Percentiles rank a stretch among this genome's conserved stretches.
These are phyloP conservation scores for Pangasianodon hypophthalmus DNA, from an alignment of 2,113 vertebrate species.

Conservation along the genomic window DNA sequence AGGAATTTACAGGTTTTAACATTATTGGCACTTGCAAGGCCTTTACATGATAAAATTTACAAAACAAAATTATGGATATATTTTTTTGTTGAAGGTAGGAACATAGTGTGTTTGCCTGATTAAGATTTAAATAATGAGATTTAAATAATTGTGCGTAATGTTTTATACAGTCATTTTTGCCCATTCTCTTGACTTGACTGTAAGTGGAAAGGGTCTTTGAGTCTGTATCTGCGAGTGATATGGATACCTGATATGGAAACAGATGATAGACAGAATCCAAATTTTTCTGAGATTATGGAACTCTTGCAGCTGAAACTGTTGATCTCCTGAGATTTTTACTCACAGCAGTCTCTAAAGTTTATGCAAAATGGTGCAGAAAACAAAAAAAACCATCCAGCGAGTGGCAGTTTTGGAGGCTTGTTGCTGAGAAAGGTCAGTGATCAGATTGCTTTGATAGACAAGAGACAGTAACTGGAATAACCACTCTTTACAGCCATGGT, in stretches of 20 bases:
- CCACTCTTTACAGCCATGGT: not conserved
- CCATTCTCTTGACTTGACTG: too few species aligned
- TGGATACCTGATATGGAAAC: too few species aligned
- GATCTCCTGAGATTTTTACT: not conserved
- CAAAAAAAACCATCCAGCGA: not conserved
- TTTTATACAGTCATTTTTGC: too few species aligned
- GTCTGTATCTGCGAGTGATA: too few species aligned
- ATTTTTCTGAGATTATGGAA: too few species aligned
- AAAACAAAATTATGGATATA: too few species aligned
- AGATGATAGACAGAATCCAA: too few species aligned
- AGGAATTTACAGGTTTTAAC: too few species aligned
- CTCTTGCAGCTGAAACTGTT: not conserved
- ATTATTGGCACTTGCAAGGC: too few species aligned
- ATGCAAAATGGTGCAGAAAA: not conserved
- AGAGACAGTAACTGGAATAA: not conserved
- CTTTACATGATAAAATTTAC: too few species aligned
- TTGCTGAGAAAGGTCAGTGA: not conserved
- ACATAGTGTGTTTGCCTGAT: not conserved
- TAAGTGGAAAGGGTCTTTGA: too few species aligned
- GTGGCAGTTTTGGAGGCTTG: not conserved
- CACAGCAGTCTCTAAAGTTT: not conserved
- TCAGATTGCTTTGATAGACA: not conserved
- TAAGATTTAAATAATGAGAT: not conserved
- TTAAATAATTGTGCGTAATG: not conserved
- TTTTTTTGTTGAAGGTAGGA: not conserved